phyloP scores from a whole-genome alignment of 2,797 vertebrate species.

The Anguilla marmorata region DNA sequence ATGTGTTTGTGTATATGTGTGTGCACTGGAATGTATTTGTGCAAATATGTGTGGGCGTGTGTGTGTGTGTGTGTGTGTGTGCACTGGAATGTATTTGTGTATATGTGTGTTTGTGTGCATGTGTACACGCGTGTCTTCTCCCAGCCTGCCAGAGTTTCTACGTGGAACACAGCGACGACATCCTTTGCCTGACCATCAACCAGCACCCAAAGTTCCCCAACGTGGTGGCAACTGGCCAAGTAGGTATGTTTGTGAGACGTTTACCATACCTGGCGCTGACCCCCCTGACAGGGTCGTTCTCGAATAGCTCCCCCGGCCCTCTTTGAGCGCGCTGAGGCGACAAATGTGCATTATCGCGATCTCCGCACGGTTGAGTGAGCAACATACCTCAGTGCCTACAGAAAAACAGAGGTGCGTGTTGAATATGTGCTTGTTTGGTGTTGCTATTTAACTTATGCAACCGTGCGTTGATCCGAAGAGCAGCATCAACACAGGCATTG shows the following conservation, averaged over 20 bases:
- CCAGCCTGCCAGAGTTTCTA: slow-evolving; percentile 98
- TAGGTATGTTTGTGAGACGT: slow-evolving; percentile 94
- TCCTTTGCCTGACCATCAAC: slow-evolving; percentile 99
- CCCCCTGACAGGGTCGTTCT: background rate
- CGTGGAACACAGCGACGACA: slow-evolving; percentile 96
- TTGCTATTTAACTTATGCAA: background rate
- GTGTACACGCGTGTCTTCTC: slow-evolving; percentile 32
- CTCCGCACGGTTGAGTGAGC: slow-evolving; percentile 26
- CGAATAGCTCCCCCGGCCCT: background rate
- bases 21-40: background rate
- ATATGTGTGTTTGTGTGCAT: background rate
- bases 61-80: background rate
- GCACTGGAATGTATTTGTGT: background rate
- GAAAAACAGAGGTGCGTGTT: background rate
- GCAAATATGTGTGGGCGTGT: background rate
- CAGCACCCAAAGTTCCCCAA: slow-evolving; percentile 99
- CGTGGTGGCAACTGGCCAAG: slow-evolving; percentile 99
- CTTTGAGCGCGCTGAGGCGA: slow-evolving; percentile 29
- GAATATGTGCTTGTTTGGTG: background rate
- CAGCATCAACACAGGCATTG: background rate
- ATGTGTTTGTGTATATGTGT: background rate
- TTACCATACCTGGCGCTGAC: slow-evolving; percentile 49
- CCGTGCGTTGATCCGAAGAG: background rate
- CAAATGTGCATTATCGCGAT: slow-evolving; percentile 33
- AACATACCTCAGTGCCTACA: slow-evolving; percentile 13